These are phyloP conservation scores for Drosophila saltans DNA, from an alignment of 1,140 invertebrate species.

Conservation along the genomic window DNA sequence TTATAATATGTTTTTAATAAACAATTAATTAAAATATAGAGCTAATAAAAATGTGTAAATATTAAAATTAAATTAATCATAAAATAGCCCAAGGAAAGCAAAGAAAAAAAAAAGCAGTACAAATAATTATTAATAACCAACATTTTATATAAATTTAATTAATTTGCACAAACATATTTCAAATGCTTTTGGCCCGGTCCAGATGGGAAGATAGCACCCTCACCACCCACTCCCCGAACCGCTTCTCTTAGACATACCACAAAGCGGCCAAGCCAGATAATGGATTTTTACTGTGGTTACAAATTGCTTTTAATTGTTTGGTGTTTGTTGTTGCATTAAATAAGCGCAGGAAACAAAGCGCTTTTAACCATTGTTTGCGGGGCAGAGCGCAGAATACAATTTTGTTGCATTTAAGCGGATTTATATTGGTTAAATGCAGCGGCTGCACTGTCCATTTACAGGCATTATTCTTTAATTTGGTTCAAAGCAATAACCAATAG, in stretches of 20 bases:
- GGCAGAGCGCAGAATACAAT: slow-evolving; percentile 8
- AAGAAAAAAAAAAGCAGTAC: neutral
- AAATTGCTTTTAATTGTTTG: slow-evolving; percentile 63
- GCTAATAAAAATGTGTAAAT: slow-evolving; percentile 23
- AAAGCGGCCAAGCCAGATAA: slow-evolving; percentile 16
- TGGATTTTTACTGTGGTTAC: slow-evolving; percentile 54
- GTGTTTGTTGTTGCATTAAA: slow-evolving; percentile 53
- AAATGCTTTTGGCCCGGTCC: slow-evolving; percentile 25
- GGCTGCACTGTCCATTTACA: slow-evolving; percentile 11
- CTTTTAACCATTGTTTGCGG: neutral
- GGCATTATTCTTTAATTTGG: slow-evolving; percentile 12
- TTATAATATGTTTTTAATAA: slow-evolving; percentile 46
- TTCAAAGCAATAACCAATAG: neutral
- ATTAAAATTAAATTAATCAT: slow-evolving; percentile 45
- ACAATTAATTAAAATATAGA: slow-evolving; percentile 50
- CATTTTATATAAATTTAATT: slow-evolving; percentile 66
- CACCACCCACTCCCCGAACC: neutral
- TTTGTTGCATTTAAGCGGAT: slow-evolving; percentile 53
- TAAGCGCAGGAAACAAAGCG: slow-evolving; percentile 32
- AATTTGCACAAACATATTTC: slow-evolving; percentile 63
- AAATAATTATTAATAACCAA: slow-evolving; percentile 65
- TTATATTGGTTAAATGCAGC: slow-evolving; percentile 24
- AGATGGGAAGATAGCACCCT: neutral
- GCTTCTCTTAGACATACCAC: neutral
- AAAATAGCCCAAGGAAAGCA: slow-evolving; percentile 28